Evolutionary conservation across 2,797 vertebrate genomes (phyloP).

Genomic region (Hipposideros larvatus): DNA sequence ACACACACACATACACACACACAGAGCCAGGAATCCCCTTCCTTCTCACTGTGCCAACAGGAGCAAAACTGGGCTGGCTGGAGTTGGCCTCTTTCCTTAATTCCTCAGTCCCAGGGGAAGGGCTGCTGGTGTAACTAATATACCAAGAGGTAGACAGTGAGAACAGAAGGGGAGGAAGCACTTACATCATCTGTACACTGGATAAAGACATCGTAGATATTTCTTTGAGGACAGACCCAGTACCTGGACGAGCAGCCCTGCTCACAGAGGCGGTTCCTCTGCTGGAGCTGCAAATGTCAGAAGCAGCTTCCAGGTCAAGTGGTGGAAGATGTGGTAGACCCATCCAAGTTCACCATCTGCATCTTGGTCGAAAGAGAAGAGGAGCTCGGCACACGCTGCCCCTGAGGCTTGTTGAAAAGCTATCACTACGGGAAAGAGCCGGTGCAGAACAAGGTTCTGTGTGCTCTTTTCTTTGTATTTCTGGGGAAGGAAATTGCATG

Average conservation of each 20-base stretch:
- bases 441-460: neutral
- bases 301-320: neutral
- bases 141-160: neutral
- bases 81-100: neutral
- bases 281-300: neutral
- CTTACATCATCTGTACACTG: neutral
- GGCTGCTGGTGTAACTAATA: neutral
- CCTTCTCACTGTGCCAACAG: neutral
- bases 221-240: neutral
- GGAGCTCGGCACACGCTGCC: accelerated
- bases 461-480: neutral
- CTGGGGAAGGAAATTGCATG: neutral
- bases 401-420: neutral
- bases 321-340: neutral
- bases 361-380: neutral
- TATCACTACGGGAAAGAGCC: neutral
- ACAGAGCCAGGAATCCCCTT: neutral
- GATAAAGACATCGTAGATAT: neutral
- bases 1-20: too few species aligned
- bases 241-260: neutral
- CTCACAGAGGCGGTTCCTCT: neutral
- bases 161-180: neutral
- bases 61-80: neutral
- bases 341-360: neutral
- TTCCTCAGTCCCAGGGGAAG: neutral